A percentile compares a stretch with the other conserved stretches of the same genome.
These are phyloP conservation scores for Platyrinchus mystaceus DNA, from an alignment of 2,797 vertebrate species.

Conservation along the genomic window DNA sequence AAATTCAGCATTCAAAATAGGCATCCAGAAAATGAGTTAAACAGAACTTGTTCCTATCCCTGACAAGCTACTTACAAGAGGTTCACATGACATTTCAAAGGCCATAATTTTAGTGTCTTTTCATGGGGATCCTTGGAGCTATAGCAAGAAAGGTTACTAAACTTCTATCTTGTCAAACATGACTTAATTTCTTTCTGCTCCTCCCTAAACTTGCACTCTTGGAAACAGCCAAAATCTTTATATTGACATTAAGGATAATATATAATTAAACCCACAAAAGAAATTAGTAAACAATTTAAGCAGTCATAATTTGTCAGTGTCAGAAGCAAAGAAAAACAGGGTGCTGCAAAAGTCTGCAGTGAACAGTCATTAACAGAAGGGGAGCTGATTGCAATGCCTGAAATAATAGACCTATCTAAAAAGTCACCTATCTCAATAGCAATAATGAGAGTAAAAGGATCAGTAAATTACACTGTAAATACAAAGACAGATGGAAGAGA, in stretches of 20 bases:
- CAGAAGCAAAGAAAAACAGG: not conserved
- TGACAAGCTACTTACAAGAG: not conserved
- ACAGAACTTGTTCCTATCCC: not conserved
- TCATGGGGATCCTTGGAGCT: not conserved
- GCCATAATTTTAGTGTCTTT: not conserved
- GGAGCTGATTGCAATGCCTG: not conserved
- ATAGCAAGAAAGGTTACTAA: not conserved
- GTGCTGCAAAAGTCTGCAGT: not conserved
- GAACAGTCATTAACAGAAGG: not conserved
- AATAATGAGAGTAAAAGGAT: not conserved
- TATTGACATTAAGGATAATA: not conserved
- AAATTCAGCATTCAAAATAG: not conserved
- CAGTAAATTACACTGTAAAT: not conserved
- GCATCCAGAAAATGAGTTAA: constrained; percentile 27
- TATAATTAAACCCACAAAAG: not conserved
- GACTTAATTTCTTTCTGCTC: not conserved
- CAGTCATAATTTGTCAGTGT: not conserved
- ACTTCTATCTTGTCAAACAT: not conserved
- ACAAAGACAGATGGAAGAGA: not conserved
- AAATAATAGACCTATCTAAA: not conserved
- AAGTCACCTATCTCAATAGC: not conserved
- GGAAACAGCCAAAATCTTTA: not conserved
- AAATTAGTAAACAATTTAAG: not conserved
- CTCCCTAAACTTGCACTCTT: not conserved
- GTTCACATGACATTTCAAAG: not conserved